Conservation (phyloP, 1,140 invertebrate species). For the Panagrolaimus sp. region DNA sequence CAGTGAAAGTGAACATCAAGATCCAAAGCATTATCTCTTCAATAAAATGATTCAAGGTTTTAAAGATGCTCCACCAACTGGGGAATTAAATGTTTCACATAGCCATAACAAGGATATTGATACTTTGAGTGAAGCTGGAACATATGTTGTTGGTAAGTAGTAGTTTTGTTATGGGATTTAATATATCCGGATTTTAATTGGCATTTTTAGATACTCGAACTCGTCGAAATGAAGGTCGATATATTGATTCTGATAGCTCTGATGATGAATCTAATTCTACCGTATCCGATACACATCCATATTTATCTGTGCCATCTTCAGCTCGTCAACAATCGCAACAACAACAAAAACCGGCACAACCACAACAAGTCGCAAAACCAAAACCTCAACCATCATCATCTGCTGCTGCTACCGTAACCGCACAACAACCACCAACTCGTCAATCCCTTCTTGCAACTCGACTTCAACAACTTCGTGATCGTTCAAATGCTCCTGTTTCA, state of each 20-base stretch:
- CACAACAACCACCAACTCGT: slow-evolving; percentile 15
- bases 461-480: background rate
- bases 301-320: no score
- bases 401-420: background rate
- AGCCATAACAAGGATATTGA: slow-evolving; percentile 32
- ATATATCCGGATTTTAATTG: background rate
- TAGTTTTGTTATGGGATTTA: background rate
- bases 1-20: slow-evolving; percentile 23
- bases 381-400: background rate
- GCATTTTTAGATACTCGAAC: background rate
- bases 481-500: background rate
- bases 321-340: no score
- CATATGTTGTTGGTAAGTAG: slow-evolving; percentile 38
- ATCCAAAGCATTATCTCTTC: slow-evolving; percentile 45
- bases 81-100: background rate
- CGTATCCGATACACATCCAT: background rate
- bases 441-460: slow-evolving; percentile 6
- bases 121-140: slow-evolving; percentile 43
- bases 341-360: background rate
- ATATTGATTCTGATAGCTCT: background rate
- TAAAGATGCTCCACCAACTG: background rate
- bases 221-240: slow-evolving; percentile 15
- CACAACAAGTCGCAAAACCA: background rate
- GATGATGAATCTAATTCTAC: slow-evolving; percentile 6
- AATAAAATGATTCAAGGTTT: slow-evolving; percentile 41